Evolutionary conservation across 2,797 vertebrate genomes (phyloP), one percentile per base, ranked within the genome.

Genomic region (Pseudocheirus occidentalis): DNA sequence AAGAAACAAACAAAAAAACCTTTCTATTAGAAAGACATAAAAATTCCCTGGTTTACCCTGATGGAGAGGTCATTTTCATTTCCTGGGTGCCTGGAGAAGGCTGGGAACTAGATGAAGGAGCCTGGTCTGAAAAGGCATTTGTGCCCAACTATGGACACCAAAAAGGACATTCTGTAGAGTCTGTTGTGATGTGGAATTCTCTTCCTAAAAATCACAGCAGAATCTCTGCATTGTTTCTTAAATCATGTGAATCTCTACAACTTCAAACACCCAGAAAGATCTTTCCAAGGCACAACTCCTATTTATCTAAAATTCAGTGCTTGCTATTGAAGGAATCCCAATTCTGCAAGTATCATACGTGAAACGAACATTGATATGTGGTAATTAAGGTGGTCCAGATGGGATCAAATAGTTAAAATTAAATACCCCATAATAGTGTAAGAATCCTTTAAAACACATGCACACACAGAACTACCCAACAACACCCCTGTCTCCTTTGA

Each of bases 251-350:
- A 73, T 73, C n/a, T 73, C 24, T 40, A 73, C 40, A 73, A 73
- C n/a, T 40, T 66, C n/a, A n/a, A n/a, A n/a, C n/a, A n/a, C n/a
- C n/a, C n/a, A n/a, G n/a, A n/a, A n/a, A n/a, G n/a, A 16, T 34
- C n/a, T 24, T 40, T 73, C 66, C 16, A 87, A 50, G 40, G 7
- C 46, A 27, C 9, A 81, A 24, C 21, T 87, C 24, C 9, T 50
- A n/a, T 62, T 34, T 53, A 11, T 96, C 56, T 96, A 95, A 93
- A 31, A 55, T 1, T 55, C 53, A 90, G 66, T 58, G 5, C 94
- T 56, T 89, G 62, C 96, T 97, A 97, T 55, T 97, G 95, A 98
- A 96, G 93, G 94, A 96, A 95, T 73, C 96, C 95, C 95, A 92
- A 97, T 97, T 97, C 95, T 96, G 95, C 96, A 66, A 56, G 11